Conservation (phyloP, 2,888 invertebrate species). For the Rhamphomyia laevipes region DNA sequence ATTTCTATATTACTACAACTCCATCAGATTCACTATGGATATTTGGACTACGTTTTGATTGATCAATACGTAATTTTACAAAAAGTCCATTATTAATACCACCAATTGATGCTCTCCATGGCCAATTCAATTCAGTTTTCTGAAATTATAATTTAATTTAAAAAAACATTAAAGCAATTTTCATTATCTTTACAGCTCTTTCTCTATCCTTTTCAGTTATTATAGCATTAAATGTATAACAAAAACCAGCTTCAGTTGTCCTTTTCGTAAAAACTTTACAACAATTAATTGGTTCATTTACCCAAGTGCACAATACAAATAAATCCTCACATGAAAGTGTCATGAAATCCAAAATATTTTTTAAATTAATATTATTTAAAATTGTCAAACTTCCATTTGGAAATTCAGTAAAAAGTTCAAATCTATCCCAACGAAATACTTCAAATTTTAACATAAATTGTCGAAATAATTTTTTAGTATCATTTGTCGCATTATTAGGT, state of each 20-base stretch:
- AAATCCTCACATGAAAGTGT: constrained; percentile 36
- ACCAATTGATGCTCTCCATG: too few species aligned
- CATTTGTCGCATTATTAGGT: constrained; percentile 17
- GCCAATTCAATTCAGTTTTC: too few species aligned
- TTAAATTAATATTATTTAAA: constrained; percentile 29
- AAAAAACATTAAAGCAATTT: too few species aligned
- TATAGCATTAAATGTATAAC: constrained; percentile 40
- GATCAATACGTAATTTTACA: too few species aligned
- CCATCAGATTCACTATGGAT: not conserved
- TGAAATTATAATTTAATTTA: too few species aligned
- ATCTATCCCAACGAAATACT: constrained; percentile 25
- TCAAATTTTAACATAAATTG: constrained; percentile 26
- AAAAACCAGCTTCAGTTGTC: constrained; percentile 38
- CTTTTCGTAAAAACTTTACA: constrained; percentile 38
- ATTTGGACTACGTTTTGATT: too few species aligned
- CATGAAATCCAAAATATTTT: constrained; percentile 27
- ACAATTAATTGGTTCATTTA: constrained; percentile 30
- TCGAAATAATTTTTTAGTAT: constrained; percentile 23
- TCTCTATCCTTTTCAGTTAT: constrained; percentile 22
- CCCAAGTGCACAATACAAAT: constrained; percentile 33
- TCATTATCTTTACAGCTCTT: not conserved
- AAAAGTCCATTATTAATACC: too few species aligned
- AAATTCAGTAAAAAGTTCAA: constrained; percentile 15
- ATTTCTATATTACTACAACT: not conserved
- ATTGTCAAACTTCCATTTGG: constrained; percentile 14